Evolutionary conservation across 2,113 vertebrate species (phyloP).

Genomic region (Austrofundulus limnaeus): DNA sequence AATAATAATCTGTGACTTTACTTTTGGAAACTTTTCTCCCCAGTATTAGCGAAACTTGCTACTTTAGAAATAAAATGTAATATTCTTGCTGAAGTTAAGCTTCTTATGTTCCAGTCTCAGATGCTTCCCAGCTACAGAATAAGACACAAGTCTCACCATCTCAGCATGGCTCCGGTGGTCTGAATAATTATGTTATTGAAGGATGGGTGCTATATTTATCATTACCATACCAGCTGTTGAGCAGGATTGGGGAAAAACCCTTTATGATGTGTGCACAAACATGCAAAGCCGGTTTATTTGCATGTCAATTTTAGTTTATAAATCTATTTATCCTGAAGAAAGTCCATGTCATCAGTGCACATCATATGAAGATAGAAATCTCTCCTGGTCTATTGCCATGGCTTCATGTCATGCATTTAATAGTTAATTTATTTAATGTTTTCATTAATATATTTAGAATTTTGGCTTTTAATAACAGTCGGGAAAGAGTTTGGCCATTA

Average conservation of each 20-base stretch:
- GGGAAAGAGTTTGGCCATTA: background rate
- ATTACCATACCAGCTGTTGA: conserved; percentile 27
- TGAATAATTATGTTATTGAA: conserved; percentile 12
- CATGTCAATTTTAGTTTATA: conserved; percentile 14
- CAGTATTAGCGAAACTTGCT: background rate
- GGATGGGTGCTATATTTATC: conserved; percentile 30
- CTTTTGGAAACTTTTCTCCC: background rate
- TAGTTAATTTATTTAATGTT: conserved; percentile 8
- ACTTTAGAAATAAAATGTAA: background rate
- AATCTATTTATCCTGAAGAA: conserved; percentile 6
- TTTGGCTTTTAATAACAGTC: background rate
- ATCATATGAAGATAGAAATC: background rate
- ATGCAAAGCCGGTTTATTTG: background rate
- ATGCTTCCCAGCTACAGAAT: background rate
- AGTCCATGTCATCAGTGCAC: background rate
- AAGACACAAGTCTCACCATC: conserved; percentile 1
- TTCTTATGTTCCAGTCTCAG: conserved; percentile 1
- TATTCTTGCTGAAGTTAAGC: background rate
- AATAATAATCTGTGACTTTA: background rate
- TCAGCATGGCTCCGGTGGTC: conserved; percentile 8
- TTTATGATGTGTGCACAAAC: background rate
- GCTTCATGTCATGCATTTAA: background rate
- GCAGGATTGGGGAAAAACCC: background rate
- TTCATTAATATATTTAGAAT: background rate
- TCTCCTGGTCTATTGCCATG: conserved; percentile 18